These are phyloP conservation scores for Antigone vipio DNA, from an alignment of 2,113 vertebrate species.

Conservation along the genomic window DNA sequence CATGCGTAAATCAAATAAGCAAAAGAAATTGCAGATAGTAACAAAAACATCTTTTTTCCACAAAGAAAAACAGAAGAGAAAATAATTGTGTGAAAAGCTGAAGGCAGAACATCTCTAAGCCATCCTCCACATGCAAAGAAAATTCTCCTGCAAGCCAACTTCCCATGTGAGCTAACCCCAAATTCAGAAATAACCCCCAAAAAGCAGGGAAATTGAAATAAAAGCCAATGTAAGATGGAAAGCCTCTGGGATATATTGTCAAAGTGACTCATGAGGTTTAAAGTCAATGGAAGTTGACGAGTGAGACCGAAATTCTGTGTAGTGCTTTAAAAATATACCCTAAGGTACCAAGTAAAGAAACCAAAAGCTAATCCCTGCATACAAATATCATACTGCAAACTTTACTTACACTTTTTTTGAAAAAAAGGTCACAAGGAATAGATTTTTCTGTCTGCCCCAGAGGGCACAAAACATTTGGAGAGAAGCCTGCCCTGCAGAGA, in stretches of 20 bases:
- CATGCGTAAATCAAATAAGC: not conserved
- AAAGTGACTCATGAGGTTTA: constrained; percentile 64
- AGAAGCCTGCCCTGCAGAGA: not conserved
- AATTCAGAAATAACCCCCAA: not conserved
- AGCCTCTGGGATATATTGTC: constrained; percentile 39
- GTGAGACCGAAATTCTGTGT: not conserved
- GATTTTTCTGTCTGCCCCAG: not conserved
- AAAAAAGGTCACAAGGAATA: not conserved
- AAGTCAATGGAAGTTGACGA: constrained; percentile 62
- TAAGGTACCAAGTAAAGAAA: constrained; percentile 41
- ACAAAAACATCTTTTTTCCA: not conserved
- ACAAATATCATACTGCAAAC: constrained; percentile 36
- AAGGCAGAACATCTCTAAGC: not conserved
- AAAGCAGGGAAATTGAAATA: constrained; percentile 12
- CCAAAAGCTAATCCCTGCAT: constrained; percentile 44
- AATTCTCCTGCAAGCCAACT: not conserved
- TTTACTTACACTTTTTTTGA: not conserved
- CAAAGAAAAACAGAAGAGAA: not conserved
- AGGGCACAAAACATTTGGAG: constrained; percentile 12
- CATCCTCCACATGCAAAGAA: not conserved
- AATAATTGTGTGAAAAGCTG: not conserved
- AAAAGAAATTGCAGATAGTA: not conserved
- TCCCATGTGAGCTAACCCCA: not conserved
- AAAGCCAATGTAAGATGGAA: constrained; percentile 8
- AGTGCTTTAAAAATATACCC: constrained; percentile 52